Conservation (phyloP, 1,140 invertebrate genomes). For the Brachionus manjavacas region DNA sequence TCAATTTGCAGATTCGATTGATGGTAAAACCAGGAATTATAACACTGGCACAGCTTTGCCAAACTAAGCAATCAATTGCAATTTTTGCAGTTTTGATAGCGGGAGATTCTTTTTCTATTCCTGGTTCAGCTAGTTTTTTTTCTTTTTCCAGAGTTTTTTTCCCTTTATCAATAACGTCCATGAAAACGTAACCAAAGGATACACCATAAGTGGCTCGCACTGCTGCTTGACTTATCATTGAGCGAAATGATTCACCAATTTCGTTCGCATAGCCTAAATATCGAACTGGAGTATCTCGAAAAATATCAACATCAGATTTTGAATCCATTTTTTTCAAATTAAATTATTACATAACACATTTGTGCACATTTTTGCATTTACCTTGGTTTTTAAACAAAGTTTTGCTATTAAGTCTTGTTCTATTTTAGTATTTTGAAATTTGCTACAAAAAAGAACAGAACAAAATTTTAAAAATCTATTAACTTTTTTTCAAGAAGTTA, state of each 20-base stretch:
- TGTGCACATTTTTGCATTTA: neutral
- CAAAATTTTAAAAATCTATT: too few species aligned
- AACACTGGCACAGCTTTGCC: slow-evolving; percentile 88
- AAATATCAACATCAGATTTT: neutral
- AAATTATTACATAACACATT: neutral
- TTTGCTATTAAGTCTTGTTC: too few species aligned
- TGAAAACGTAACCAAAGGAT: slow-evolving; percentile 76
- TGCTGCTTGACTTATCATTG: slow-evolving; percentile 67
- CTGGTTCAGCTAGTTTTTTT: neutral
- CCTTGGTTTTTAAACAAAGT: neutral
- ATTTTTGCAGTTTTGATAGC: slow-evolving; percentile 13
- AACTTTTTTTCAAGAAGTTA: too few species aligned
- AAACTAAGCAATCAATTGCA: slow-evolving; percentile 71
- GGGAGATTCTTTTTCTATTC: neutral
- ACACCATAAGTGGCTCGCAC: slow-evolving; percentile 75
- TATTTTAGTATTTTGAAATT: too few species aligned
- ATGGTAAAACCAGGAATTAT: slow-evolving; percentile 84
- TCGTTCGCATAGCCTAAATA: slow-evolving; percentile 75
- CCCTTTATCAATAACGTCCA: slow-evolving; percentile 78
- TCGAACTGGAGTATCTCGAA: slow-evolving; percentile 14
- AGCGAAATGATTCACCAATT: slow-evolving; percentile 84
- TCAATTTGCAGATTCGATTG: slow-evolving; percentile 72
- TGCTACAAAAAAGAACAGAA: too few species aligned
- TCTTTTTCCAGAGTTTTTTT: slow-evolving; percentile 58
- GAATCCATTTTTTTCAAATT: slow-evolving; percentile 8